Conservation (phyloP, 1,140 invertebrate species). For the Drosophila leontia region DNA sequence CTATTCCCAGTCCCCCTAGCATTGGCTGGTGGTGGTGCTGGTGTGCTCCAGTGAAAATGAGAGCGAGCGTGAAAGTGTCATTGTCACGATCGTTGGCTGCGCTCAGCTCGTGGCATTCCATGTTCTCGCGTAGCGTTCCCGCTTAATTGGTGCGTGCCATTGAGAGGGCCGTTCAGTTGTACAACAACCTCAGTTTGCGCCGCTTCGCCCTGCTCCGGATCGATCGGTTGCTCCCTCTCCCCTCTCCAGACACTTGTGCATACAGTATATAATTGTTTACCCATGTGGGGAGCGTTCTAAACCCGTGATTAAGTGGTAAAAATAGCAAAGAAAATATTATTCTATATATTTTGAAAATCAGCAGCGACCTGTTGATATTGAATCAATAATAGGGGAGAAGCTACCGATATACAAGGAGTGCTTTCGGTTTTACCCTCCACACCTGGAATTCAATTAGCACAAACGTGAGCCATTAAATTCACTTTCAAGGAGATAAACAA, state of each 20-base stretch:
- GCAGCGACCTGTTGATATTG: not conserved
- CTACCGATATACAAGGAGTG: not conserved
- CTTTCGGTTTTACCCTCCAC: not conserved
- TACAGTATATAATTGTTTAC: constrained; percentile 43
- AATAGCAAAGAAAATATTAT: constrained; percentile 2
- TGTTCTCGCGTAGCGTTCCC: constrained; percentile 37
- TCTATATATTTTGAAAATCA: constrained; percentile 4
- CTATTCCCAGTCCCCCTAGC: constrained; percentile 2
- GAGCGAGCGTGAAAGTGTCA: constrained; percentile 70
- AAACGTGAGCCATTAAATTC: constrained; percentile 1
- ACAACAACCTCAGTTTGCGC: constrained; percentile 41
- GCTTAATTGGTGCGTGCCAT: constrained; percentile 64
- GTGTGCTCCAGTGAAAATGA: constrained; percentile 61
- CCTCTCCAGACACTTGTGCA: constrained; percentile 42
- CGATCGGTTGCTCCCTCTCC: not conserved
- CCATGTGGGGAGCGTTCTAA: constrained; percentile 24
- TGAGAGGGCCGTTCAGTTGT: constrained; percentile 50
- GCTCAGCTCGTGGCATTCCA: constrained; percentile 29
- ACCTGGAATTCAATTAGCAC: constrained; percentile 6
- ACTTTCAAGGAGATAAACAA: constrained; percentile 13
- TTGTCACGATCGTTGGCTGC: constrained; percentile 42
- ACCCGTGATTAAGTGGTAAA: constrained; percentile 7
- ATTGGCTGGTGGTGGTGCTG: not conserved
- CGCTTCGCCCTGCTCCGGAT: constrained; percentile 40
- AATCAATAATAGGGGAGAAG: not conserved